Conservation (phyloP, 1,140 invertebrate genomes). For the Phenacoccus solenopsis region DNA sequence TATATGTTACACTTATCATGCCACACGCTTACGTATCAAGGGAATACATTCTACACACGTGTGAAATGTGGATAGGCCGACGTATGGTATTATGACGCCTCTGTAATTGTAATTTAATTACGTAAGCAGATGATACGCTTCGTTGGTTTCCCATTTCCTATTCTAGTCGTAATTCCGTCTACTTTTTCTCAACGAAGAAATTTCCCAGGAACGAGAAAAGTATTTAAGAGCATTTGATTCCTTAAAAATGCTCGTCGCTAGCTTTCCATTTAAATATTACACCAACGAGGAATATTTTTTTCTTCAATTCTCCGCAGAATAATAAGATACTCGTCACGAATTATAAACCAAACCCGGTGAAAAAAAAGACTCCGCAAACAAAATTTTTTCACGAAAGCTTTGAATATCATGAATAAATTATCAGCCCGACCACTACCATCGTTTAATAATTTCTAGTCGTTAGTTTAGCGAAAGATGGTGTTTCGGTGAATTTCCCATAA, state of each 20-base stretch:
- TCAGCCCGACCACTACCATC: background rate
- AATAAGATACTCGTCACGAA: background rate
- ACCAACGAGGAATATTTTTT: no score
- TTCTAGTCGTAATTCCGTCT: no score
- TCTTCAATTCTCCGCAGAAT: background rate
- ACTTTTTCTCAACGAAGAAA: no score
- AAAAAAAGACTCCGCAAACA: background rate
- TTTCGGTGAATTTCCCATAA: background rate
- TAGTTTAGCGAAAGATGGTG: background rate
- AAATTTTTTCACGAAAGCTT: background rate
- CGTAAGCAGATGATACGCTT: no score
- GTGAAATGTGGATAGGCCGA: background rate
- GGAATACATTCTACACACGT: background rate
- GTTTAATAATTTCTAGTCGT: background rate
- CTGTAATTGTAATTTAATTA: background rate
- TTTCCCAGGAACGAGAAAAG: no score
- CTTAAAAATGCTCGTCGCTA: no score
- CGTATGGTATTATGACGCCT: background rate
- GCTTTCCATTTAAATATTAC: no score
- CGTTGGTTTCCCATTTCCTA: no score
- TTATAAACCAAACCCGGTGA: background rate
- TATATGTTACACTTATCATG: background rate
- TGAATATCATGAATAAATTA: slow-evolving; percentile 3
- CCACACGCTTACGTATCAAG: background rate
- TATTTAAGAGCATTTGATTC: no score